These are phyloP conservation scores for Sphaerophoria rueppellii DNA, from an alignment of 2,888 invertebrate species.

Conservation along the genomic window DNA sequence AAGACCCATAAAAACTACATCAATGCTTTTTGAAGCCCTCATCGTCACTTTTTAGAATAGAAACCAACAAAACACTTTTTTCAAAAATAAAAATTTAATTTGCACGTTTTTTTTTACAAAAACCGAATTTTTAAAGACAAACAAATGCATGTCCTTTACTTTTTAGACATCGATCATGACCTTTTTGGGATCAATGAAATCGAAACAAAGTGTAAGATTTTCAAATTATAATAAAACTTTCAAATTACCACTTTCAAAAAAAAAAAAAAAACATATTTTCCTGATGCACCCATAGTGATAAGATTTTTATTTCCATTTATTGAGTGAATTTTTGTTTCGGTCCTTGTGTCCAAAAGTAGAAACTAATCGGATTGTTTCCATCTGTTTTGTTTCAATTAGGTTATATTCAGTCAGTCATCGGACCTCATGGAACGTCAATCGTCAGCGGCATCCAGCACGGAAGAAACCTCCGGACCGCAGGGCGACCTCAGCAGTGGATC, in stretches of 20 bases:
- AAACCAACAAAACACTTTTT: neutral
- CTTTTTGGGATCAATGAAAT: slow-evolving; percentile 81
- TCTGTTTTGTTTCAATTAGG: slow-evolving; percentile 84
- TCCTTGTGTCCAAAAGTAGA: neutral
- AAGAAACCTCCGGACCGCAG: slow-evolving; percentile 92
- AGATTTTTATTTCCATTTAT: no score
- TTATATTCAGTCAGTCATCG: slow-evolving; percentile 99
- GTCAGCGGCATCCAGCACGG: slow-evolving; percentile 97
- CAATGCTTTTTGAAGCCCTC: neutral
- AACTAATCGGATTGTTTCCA: neutral
- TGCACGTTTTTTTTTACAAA: slow-evolving; percentile 74
- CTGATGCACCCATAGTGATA: slow-evolving; percentile 14
- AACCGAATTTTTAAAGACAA: slow-evolving; percentile 71
- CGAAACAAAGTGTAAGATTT: slow-evolving; percentile 82
- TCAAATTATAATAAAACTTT: slow-evolving; percentile 10
- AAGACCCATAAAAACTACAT: neutral
- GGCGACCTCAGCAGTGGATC: slow-evolving; percentile 92
- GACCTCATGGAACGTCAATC: slow-evolving; percentile 97
- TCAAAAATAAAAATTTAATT: slow-evolving; percentile 36
- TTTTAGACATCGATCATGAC: slow-evolving; percentile 81
- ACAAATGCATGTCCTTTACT: slow-evolving; percentile 70
- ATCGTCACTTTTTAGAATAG: slow-evolving; percentile 1
- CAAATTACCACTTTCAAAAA: slow-evolving; percentile 15
- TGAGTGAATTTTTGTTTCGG: neutral
- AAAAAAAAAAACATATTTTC: slow-evolving; percentile 26